Conservation (phyloP, 2,888 invertebrate species). For the Yponomeuta sedellus region DNA sequence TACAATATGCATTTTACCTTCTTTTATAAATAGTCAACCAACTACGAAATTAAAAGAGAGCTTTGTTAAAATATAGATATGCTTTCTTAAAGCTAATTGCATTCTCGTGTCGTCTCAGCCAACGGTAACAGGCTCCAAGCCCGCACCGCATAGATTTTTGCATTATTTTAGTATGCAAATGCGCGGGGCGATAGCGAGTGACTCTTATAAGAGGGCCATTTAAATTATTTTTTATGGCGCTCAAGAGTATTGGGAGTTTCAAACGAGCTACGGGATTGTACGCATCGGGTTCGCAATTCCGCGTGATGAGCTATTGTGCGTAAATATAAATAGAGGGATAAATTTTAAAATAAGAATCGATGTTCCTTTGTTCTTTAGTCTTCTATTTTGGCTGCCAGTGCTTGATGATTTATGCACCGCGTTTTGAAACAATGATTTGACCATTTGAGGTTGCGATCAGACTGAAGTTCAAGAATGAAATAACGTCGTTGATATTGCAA, state of each 20-base stretch:
- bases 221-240: conserved; percentile 78
- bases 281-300: conserved; percentile 45
- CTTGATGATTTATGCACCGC: too few species aligned
- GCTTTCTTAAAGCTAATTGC: conserved; percentile 18
- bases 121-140: conserved; percentile 45
- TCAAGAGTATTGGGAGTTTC: conserved; percentile 71
- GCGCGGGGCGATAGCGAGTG: conserved; percentile 64
- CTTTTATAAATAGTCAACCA: not conserved
- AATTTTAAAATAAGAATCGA: conserved; percentile 50
- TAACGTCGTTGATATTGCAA: too few species aligned
- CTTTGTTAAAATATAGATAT: not conserved
- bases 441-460: too few species aligned
- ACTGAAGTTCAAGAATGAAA: too few species aligned
- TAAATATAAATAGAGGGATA: conserved; percentile 25
- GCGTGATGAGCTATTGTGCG: conserved; percentile 44
- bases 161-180: conserved; percentile 78
- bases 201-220: conserved; percentile 68
- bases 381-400: conserved; percentile 26
- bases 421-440: too few species aligned
- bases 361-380: conserved; percentile 35
- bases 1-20: too few species aligned
- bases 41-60: not conserved
- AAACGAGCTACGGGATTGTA: conserved; percentile 40
- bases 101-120: conserved; percentile 20
- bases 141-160: conserved; percentile 73